These are phyloP conservation scores for Eudemis profundana DNA, from an alignment of 2,888 invertebrate species.

Conservation along the genomic window DNA sequence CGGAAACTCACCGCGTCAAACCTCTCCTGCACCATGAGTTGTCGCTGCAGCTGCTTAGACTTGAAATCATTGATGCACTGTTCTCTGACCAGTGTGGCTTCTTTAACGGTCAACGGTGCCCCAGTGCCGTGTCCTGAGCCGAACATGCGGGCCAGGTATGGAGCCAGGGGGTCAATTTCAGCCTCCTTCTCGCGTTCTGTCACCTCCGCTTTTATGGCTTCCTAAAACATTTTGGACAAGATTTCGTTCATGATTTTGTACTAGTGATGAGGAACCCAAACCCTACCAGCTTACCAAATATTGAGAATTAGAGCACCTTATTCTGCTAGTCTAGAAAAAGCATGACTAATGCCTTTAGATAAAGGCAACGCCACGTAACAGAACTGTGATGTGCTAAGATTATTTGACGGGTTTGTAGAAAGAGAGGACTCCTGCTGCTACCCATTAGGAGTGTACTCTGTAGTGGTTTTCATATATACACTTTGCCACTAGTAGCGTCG, in stretches of 20 bases:
- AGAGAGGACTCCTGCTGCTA: no score
- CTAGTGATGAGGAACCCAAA: background rate
- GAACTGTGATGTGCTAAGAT: no score
- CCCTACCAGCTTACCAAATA: no score
- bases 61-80: conserved; percentile 89
- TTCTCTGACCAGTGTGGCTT: conserved; percentile 80
- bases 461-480: no score
- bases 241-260: background rate
- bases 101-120: conserved; percentile 71
- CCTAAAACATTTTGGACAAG: conserved; percentile 63
- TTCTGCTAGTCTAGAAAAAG: no score
- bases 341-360: no score
- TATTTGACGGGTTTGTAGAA: no score
- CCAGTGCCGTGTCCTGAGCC: conserved; percentile 74
- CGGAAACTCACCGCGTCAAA: conserved; percentile 85
- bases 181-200: conserved; percentile 87
- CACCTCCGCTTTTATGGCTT: conserved; percentile 78
- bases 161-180: conserved; percentile 87
- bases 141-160: conserved; percentile 86
- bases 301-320: no score
- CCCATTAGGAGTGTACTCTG: no score
- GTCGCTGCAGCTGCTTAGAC: conserved; percentile 85
- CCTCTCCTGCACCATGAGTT: conserved; percentile 87
- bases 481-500: no score
- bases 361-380: no score